phyloP scores from a whole-genome alignment of 2,888 invertebrate species.

The Phasia obesa region DNA sequence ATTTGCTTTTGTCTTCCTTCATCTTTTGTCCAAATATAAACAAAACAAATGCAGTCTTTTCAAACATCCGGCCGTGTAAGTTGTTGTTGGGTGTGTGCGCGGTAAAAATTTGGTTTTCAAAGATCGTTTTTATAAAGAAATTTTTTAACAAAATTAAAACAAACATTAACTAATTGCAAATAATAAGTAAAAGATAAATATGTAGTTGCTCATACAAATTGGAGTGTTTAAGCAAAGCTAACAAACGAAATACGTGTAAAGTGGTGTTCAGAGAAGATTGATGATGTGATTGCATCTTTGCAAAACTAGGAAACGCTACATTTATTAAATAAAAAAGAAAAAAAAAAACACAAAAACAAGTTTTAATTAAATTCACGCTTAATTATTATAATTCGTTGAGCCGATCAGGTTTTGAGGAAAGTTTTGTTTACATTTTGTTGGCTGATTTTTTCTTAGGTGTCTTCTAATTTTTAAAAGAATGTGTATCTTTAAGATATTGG shows the following conservation, averaged over 20 bases:
- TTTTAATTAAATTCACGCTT: constrained; percentile 43
- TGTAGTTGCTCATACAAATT: not conserved
- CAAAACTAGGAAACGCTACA: not conserved
- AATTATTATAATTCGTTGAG: constrained; percentile 26
- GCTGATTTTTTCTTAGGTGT: not conserved
- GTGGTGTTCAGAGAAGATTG: constrained; percentile 13
- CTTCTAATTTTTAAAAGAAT: constrained; percentile 30
- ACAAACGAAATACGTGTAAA: constrained; percentile 3
- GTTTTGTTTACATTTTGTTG: constrained; percentile 55
- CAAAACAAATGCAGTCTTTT: constrained; percentile 47
- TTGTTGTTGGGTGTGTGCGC: constrained; percentile 17
- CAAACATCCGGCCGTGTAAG: constrained; percentile 5
- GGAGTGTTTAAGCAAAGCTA: not conserved
- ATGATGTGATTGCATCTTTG: constrained; percentile 49
- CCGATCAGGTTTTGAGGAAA: constrained; percentile 53
- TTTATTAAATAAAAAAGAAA: not conserved
- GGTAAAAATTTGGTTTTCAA: not conserved
- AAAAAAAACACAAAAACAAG: constrained; percentile 40
- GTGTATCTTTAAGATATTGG: constrained; percentile 18
- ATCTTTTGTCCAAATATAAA: constrained; percentile 34
- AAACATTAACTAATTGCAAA: constrained; percentile 23
- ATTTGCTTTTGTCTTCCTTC: constrained; percentile 16
- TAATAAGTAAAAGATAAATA: not conserved
- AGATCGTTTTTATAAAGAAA: not conserved
- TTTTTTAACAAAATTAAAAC: constrained; percentile 19